Base-by-base conservation (phyloP, 2,797 vertebrate genomes). In the Craterocephalus amniculus region DNA sequence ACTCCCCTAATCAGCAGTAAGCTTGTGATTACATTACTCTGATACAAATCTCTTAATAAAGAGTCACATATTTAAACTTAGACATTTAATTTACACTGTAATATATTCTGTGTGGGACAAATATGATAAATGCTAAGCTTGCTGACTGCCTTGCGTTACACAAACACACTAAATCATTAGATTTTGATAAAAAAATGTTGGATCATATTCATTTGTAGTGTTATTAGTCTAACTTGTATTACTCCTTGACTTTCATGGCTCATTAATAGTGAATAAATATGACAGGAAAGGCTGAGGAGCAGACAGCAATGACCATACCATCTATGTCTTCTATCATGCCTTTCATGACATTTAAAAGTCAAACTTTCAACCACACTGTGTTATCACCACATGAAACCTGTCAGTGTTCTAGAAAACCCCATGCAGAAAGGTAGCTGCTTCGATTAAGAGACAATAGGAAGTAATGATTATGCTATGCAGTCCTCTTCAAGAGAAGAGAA, bases 281-380 rank as follows among this genome's bases (percentile, higher is more conserved):
- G 76, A 81, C 54, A 71, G 40, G 18, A 70, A 66, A 62, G 7
- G 32, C 64, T 56, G 68, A 78, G 68, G 60, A 72, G 63, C 34
- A 63, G 70, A 69, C 36, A 72, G 62, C 57, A 43, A 64, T 38
- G 38, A 45, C 60, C 58, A 54, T 38, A 43, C 49, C 69, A 65
- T 76, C 74, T 49, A 34, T 69, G 60, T 73, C 55, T 80, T 76
- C 62, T 55, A 35, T 81, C 74, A 72, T 63, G 68, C 58, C 55
- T 75, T 72, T 69, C 48, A 49, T 88, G 86, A 76, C 83, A 90
- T 91, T 91, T 92, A 90, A 91, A 92, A 86, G 82, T 79, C 85
- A 87, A 73, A 68, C 77, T 70, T 84, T 83, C 74, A 80, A 59
- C 32, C 69, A 78, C 75, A 81, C 75, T 62, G 76, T 74, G 80